These are phyloP conservation scores for Petrolisthes manimaculis DNA, from an alignment of 2,888 invertebrate species.

Conservation along the genomic window DNA sequence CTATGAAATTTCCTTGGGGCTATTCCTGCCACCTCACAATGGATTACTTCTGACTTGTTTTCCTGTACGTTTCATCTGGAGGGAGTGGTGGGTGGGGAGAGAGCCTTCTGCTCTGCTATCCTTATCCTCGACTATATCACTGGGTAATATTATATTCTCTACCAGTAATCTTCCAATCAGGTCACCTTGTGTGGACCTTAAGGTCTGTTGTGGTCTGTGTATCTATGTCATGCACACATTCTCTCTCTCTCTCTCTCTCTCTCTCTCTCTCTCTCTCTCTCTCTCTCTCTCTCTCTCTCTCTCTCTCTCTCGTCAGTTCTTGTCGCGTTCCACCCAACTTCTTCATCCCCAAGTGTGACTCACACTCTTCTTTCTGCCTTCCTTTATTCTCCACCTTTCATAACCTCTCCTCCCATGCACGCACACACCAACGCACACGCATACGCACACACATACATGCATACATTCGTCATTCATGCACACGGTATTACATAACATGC, in stretches of 20 bases:
- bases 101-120: neutral
- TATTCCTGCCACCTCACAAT: neutral
- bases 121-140: neutral
- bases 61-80: neutral
- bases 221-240: too few relatives aligned
- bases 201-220: too few relatives aligned
- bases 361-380: neutral
- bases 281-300: neutral
- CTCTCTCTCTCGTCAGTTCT: neutral
- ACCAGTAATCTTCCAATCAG: too few relatives aligned
- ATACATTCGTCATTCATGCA: too few relatives aligned
- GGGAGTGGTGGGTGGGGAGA: too few relatives aligned
- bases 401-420: neutral
- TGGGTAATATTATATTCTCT: too few relatives aligned
- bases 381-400: neutral
- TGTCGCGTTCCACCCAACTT: neutral
- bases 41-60: neutral
- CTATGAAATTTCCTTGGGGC: neutral
- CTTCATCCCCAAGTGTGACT: neutral
- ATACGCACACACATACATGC: constrained; percentile 16
- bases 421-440: neutral
- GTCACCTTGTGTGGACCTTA: too few relatives aligned
- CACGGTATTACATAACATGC: too few relatives aligned
- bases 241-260: too few relatives aligned
- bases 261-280: neutral